Conservation (phyloP, 2,888 invertebrate species). For the Leptopterna dolabrata region DNA sequence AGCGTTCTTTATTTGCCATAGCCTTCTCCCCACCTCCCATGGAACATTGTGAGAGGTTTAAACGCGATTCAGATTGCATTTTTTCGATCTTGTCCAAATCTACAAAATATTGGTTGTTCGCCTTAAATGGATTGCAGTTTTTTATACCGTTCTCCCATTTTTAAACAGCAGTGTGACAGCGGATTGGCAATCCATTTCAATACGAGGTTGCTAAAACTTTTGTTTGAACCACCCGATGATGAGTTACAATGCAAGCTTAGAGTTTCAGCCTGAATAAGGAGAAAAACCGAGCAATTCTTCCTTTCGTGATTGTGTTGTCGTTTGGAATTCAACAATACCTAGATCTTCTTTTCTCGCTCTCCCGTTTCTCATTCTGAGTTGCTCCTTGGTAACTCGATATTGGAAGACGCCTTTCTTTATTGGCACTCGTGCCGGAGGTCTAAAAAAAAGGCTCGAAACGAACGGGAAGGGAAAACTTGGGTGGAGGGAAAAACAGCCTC, state of each 20-base stretch:
- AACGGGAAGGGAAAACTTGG: neutral
- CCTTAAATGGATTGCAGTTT: too few species aligned
- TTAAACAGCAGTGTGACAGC: neutral
- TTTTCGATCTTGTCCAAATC: too few species aligned
- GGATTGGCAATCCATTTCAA: neutral
- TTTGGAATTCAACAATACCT: neutral
- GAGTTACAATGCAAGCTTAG: neutral
- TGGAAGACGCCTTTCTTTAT: neutral
- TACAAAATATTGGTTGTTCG: too few species aligned
- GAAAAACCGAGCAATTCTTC: neutral
- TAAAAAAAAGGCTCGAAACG: neutral
- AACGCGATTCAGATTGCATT: too few species aligned
- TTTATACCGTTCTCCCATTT: neutral
- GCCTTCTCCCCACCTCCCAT: too few species aligned
- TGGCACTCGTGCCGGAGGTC: conserved; percentile 5
- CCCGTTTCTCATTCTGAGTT: neutral
- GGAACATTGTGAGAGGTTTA: too few species aligned
- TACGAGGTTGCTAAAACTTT: neutral
- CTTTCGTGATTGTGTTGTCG: neutral
- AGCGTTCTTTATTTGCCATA: too few species aligned
- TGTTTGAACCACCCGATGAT: neutral
- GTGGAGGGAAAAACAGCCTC: neutral
- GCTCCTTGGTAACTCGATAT: neutral
- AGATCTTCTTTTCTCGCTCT: neutral
- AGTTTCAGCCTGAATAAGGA: neutral